phyloP scores from a whole-genome alignment of 2,113 vertebrate genomes.

The Hipposideros armiger region DNA sequence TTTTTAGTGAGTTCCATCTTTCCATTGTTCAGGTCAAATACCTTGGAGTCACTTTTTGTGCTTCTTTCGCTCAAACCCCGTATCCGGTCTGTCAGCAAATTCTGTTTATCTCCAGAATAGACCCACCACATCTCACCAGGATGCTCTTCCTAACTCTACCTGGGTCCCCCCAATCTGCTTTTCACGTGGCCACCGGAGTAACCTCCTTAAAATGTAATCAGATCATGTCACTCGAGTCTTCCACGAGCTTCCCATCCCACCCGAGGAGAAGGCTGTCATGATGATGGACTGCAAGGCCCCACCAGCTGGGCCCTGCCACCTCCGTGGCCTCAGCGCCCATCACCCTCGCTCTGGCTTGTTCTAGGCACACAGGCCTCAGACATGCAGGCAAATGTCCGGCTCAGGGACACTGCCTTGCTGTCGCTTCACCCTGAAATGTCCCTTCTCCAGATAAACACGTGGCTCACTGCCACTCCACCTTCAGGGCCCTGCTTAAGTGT shows the following conservation, averaged over 20 bases:
- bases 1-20: no score
- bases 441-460: fast-evolving
- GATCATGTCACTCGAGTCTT: fast-evolving
- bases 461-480: not conserved
- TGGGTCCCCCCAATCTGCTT: fast-evolving
- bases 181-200: fast-evolving
- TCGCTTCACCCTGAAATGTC: not conserved
- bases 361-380: fast-evolving
- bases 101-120: fast-evolving
- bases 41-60: fast-evolving
- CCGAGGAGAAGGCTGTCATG: not conserved
- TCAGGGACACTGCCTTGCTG: fast-evolving
- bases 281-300: fast-evolving
- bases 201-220: not conserved
- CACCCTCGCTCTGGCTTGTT: fast-evolving
- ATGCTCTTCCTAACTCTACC: fast-evolving
- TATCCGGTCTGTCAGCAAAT: not conserved
- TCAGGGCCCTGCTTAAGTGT: fast-evolving
- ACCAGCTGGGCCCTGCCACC: fast-evolving
- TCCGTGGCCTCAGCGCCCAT: fast-evolving
- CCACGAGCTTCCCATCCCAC: fast-evolving
- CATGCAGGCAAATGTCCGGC: fast-evolving
- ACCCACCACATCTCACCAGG: fast-evolving
- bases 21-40: fast-evolving
- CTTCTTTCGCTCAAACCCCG: not conserved